Base-by-base conservation (phyloP, 1,140 invertebrate genomes). In the Teleogryllus occipitalis region DNA sequence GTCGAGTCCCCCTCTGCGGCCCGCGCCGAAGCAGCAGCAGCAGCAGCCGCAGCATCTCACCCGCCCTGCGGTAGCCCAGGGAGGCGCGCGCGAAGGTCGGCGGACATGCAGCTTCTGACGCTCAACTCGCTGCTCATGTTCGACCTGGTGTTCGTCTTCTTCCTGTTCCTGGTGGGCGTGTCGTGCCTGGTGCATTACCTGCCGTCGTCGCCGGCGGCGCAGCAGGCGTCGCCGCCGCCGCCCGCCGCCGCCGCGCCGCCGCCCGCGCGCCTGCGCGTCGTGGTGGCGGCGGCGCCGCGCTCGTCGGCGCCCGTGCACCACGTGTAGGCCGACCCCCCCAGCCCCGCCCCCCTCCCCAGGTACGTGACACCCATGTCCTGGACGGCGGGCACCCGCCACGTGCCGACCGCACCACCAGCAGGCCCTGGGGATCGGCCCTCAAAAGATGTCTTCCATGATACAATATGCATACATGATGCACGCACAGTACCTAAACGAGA, bases 111-210 rank as follows among this genome's bases (percentile, higher is more conserved):
- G 90, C 88, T 94, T 84, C 89, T 94, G 90, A 93, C 92, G 88
- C 89, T 94, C 87, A 94, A 94, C 87, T 94, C 93, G 83, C 89
- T 94, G 85, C 90, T 94, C 88, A 94, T 94, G 92, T 94, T 94
- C 89, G 92, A 94, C 87, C 89, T 94, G 85, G 93, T 94, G 85
- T 94, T 94, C 88, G 88, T 94, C 87, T 94, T 94, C 87, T 94
- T 94, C 87, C 88, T 94, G 83, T 94, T 94, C 86, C 90, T 94
- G 83, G 90, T 94, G 82, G 93, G 92, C 74, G 92, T 94, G 80
- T 93, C 93, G 80, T 94, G 93, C 84, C 87, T 94, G 81, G 91
- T 93, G 82, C 94, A 94, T 85, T 94, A 94, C 84, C 88, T 94
- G 84, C 93, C 93, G 7, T 88, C 87, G 73, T 83, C 87, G 47